phyloP scores from a whole-genome alignment of 2,113 vertebrate genomes.

The Poecilia latipinna region DNA sequence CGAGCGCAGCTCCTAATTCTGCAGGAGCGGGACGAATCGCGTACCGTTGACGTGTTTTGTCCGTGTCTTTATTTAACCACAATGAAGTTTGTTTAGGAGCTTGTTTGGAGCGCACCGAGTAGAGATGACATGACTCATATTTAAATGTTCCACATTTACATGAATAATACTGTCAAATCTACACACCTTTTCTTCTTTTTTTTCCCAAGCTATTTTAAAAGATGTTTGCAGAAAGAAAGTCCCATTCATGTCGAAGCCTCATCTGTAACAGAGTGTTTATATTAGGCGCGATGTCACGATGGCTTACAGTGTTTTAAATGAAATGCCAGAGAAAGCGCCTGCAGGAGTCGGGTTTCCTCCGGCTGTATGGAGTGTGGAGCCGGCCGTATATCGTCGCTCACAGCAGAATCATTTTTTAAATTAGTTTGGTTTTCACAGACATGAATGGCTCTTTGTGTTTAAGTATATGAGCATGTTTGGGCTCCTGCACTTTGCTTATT shows the following conservation, averaged over 20 bases:
- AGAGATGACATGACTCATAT: not conserved
- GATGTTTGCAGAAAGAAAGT: not conserved
- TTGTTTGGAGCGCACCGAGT: not conserved
- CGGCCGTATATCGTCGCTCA: too few relatives aligned
- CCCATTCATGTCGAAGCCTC: not conserved
- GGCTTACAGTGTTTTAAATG: too few relatives aligned
- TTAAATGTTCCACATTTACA: not conserved
- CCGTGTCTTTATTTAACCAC: not conserved
- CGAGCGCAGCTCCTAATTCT: not conserved
- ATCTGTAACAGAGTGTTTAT: not conserved
- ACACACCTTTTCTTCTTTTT: too few relatives aligned
- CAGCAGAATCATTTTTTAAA: too few relatives aligned
- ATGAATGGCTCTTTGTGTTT: too few relatives aligned
- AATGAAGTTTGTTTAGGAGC: not conserved
- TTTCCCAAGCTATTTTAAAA: not conserved
- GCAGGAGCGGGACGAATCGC: not conserved
- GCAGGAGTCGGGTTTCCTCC: too few relatives aligned
- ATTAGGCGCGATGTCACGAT: too few relatives aligned
- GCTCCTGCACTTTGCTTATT: too few relatives aligned
- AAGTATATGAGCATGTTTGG: too few relatives aligned
- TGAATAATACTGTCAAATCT: not conserved
- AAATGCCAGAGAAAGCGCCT: too few relatives aligned
- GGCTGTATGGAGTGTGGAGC: too few relatives aligned
- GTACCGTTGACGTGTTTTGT: not conserved
- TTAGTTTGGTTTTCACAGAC: too few relatives aligned